These are phyloP conservation scores for Cantharis flavilabris DNA, from an alignment of 2,888 invertebrate species.

Conservation along the genomic window DNA sequence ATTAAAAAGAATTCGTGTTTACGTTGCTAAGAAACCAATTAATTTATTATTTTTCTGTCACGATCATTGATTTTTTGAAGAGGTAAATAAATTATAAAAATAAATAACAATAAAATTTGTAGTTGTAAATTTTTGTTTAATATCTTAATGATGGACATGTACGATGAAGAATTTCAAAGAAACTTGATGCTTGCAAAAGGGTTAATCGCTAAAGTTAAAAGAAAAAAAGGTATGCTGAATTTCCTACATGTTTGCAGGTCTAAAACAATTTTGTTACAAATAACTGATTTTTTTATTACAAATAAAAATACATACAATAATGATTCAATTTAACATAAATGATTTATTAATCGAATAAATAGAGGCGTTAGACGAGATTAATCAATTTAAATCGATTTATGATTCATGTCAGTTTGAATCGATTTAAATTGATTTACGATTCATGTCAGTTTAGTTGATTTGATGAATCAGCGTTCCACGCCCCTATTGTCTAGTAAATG, in stretches of 20 bases:
- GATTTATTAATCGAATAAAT: neutral
- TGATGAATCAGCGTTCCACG: no score
- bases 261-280: neutral
- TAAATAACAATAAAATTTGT: no score
- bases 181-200: slow-evolving; percentile 57
- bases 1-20: neutral
- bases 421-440: no score
- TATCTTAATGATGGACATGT: slow-evolving; percentile 43
- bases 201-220: slow-evolving; percentile 54
- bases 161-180: slow-evolving; percentile 60
- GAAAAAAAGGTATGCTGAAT: slow-evolving; percentile 44
- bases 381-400: no score
- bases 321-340: neutral
- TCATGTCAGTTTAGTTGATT: no score
- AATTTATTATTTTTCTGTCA: slow-evolving; percentile 26
- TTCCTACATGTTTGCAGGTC: neutral
- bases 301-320: neutral
- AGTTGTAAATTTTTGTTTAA: slow-evolving; percentile 4
- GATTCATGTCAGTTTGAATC: no score
- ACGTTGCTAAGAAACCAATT: slow-evolving; percentile 31
- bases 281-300: neutral
- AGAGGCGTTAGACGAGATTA: no score
- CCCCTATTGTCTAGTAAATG: no score
- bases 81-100: no score
- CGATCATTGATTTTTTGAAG: slow-evolving; percentile 28